These are phyloP conservation scores for Recurvirostra avosetta DNA, from an alignment of 2,113 vertebrate species.

Conservation along the genomic window DNA sequence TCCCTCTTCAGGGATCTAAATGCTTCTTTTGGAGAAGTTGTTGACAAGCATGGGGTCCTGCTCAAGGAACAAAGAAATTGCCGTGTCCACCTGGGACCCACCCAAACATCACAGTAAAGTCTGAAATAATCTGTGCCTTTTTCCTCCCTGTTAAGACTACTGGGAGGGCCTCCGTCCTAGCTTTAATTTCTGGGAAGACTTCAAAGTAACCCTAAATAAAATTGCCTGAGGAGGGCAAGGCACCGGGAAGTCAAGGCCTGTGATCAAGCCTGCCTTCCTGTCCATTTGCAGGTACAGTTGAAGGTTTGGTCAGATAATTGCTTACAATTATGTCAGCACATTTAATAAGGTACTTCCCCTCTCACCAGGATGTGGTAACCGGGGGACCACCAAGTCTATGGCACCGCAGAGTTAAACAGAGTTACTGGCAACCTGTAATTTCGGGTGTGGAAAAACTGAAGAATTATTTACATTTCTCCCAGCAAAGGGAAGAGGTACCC, in stretches of 20 bases:
- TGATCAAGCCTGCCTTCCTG: not conserved
- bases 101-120: not conserved
- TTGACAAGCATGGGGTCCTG: not conserved
- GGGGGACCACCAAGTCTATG: not conserved
- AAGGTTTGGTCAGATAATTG: constrained; percentile 13
- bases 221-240: not conserved
- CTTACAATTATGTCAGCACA: not conserved
- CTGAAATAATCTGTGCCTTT: not conserved
- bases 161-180: not conserved
- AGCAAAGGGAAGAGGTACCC: not conserved
- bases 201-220: not conserved
- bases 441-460: not conserved
- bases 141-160: not conserved
- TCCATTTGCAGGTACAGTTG: constrained; percentile 4
- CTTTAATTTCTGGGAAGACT: not conserved
- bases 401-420: not conserved
- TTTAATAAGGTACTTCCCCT: not conserved
- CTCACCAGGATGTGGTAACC: not conserved
- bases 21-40: not conserved
- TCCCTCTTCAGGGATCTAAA: not conserved
- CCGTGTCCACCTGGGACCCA: not conserved
- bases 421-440: not conserved
- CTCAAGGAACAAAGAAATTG: not conserved
- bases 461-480: not conserved
- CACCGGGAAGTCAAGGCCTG: not conserved